Conservation (phyloP, 64 coral and sea anemone species). For the Pocillopora damicornis region DNA sequence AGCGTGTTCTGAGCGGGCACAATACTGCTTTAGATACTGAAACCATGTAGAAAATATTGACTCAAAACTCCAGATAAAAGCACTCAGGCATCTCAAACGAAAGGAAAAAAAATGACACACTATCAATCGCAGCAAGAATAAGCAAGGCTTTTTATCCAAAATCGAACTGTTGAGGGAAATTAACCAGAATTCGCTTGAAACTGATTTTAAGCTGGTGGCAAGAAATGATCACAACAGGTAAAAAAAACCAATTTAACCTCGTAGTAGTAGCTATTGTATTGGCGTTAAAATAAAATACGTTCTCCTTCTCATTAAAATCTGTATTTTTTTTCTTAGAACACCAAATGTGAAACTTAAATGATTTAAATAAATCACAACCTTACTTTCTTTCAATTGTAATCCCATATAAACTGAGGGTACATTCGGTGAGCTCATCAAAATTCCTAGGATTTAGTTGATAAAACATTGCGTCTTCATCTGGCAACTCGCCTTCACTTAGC, state of each 20-base stretch:
- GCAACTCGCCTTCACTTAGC: not conserved
- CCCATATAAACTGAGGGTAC: not conserved
- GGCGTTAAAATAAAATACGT: not conserved
- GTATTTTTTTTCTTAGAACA: not conserved
- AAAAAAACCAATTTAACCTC: not conserved
- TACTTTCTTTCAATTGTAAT: slow-evolving; percentile 8
- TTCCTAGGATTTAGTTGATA: slow-evolving; percentile 5
- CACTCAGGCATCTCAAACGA: too few species aligned
- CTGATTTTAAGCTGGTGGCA: not conserved
- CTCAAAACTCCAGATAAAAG: not conserved
- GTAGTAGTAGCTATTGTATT: not conserved
- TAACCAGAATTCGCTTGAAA: not conserved
- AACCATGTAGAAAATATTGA: not conserved
- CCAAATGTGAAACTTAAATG: not conserved
- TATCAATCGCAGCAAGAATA: too few species aligned
- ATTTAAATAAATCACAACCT: slow-evolving; percentile 6
- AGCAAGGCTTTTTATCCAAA: not conserved
- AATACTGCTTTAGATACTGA: not conserved
- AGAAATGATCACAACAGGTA: not conserved
- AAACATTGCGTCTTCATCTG: slow-evolving; percentile 2
- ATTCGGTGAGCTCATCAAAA: slow-evolving; percentile 3
- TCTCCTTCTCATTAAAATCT: not conserved
- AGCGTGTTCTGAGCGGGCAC: not conserved
- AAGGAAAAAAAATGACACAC: too few species aligned
- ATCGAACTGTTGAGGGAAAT: not conserved